These are phyloP conservation scores for Drosophila pallidifrons DNA, from an alignment of 1,140 invertebrate genomes.

Conservation along the genomic window DNA sequence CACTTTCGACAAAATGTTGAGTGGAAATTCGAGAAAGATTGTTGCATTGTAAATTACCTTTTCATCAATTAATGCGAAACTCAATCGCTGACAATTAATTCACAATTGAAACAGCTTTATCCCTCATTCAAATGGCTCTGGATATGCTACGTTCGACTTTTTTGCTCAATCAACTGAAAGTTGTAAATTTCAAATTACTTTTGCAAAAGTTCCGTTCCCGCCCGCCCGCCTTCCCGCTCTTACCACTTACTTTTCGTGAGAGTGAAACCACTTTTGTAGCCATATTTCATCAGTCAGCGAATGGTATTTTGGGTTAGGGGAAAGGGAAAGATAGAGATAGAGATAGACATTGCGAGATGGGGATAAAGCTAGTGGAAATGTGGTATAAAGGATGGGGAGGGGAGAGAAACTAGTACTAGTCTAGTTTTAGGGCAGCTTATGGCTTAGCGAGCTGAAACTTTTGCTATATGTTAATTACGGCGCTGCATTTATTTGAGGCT, in stretches of 20 bases:
- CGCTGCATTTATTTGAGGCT: slow-evolving; percentile 80
- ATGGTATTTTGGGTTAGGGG: slow-evolving; percentile 14
- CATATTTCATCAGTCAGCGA: slow-evolving; percentile 50
- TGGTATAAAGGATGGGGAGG: background rate
- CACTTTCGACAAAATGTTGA: background rate
- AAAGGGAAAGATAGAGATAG: background rate
- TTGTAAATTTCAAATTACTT: slow-evolving; percentile 58
- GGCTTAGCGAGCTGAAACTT: slow-evolving; percentile 68
- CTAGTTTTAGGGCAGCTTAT: slow-evolving; percentile 49
- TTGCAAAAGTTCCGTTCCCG: slow-evolving; percentile 4
- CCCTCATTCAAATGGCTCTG: slow-evolving; percentile 2
- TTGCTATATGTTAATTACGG: slow-evolving; percentile 83
- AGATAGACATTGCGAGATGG: background rate
- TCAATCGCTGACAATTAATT: slow-evolving; percentile 30
- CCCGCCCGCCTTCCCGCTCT: background rate
- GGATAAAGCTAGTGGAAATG: too few species aligned
- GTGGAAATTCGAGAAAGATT: background rate
- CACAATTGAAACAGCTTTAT: slow-evolving; percentile 25
- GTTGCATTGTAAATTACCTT: background rate
- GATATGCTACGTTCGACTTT: slow-evolving; percentile 7
- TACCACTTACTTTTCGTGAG: background rate
- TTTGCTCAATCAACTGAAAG: slow-evolving; percentile 52
- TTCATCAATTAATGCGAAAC: slow-evolving; percentile 31
- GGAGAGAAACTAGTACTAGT: slow-evolving; percentile 16
- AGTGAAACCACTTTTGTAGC: slow-evolving; percentile 38